Base-by-base conservation (phyloP, 2,113 vertebrate genomes). In the Amphilophus citrinellus region DNA sequence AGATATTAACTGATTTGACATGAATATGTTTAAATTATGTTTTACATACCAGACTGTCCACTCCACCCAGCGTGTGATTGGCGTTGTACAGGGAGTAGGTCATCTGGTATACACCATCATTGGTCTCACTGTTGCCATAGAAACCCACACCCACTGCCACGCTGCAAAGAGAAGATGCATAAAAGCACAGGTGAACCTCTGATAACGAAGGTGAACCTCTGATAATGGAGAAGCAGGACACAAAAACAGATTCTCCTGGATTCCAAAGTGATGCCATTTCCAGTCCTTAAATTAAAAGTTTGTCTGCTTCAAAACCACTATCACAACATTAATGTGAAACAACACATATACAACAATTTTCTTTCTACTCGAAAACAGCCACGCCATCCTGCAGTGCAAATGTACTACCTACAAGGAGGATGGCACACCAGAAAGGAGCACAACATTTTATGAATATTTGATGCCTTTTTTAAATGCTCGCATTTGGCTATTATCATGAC, bases 61-160 rank as follows among this genome's bases (percentile, higher is more conserved):
- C 96, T 35, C 96, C 96, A 0, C 96, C 96, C 83, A 99, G 95
- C 1, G 98, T 99, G 92, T 97, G 97, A 94, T 99, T 99, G 76
- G 97, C 97, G 0, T 97, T 97, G 93, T 98, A 97, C 90, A 99
- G 85, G 92, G 98, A 97, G 77, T 98, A 98, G 91, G 98, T 97
- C 91, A 99, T 92, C 95, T 99, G 98, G 94, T 98, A 97, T 17
- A 97, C 94, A 0, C 98, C 98, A 0, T 99, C 98, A 0, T 97
- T 98, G 91, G 97, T 97, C 96, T 99, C 98, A 1, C 98, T 99
- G 97, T 99, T 99, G 84, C 98, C 98, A 3, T 99, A 99, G 95
- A 99, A 99, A 94, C 98, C 98, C 35, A 98, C 76, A 14, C 98
- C 98, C 8, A 99, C 96, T 0, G 98, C 98, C 3, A 96, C 91